These are phyloP conservation scores for silkworm (Bombyx mori) DNA, from an alignment of 1,140 invertebrate genomes.

Conservation along the genomic window ASM3026992v2 NC_085127.1:14458001-14458500, in stretches of 20 bases:
- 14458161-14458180: background rate
- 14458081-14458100: slow-evolving; percentile 7
- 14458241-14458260: slow-evolving; percentile 31
- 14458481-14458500: slow-evolving; percentile 43
- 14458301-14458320: slow-evolving; percentile 30
- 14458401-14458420: slow-evolving; percentile 36
- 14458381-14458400: slow-evolving; percentile 47
- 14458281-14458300: slow-evolving; percentile 28
- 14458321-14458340: slow-evolving; percentile 38
- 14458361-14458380: slow-evolving; percentile 46
- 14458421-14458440: slow-evolving; percentile 29
- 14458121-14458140: background rate
- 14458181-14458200: slow-evolving; percentile 17
- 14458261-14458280: slow-evolving; percentile 31
- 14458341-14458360: slow-evolving; percentile 32
- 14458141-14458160: background rate
- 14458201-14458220: slow-evolving; percentile 31
- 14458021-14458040: slow-evolving; percentile 15
- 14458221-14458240: slow-evolving; percentile 24
- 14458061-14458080: slow-evolving; percentile 20
- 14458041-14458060: slow-evolving; percentile 36
- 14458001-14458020: slow-evolving; percentile 15
- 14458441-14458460: slow-evolving; percentile 29
- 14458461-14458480: slow-evolving; percentile 24
- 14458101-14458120: background rate